Evolutionary conservation across 2,113 vertebrate genomes (phyloP).

Genomic region (Oplegnathus fasciatus): DNA sequence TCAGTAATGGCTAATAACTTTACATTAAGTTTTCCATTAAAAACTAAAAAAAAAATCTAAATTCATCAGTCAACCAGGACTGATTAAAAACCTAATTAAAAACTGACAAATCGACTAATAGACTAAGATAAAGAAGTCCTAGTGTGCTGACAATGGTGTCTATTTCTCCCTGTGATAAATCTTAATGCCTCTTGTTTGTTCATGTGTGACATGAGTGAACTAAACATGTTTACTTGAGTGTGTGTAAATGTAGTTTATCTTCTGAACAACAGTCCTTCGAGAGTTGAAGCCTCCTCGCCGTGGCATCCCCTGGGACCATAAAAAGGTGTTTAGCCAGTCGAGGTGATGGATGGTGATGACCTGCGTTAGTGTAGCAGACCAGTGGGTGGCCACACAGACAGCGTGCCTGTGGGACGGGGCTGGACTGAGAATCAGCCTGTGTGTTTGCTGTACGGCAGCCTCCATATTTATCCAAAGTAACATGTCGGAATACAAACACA

Average conservation of each 20-base stretch:
- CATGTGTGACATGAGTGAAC: slow-evolving; percentile 17
- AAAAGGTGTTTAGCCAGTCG: slow-evolving; percentile 70
- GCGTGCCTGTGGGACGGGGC: slow-evolving; percentile 22
- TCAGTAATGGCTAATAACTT: not conserved
- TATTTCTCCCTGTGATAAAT: not conserved
- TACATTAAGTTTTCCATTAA: not conserved
- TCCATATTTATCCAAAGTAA: not conserved
- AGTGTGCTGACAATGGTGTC: not conserved
- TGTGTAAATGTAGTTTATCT: slow-evolving; percentile 46
- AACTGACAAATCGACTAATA: not conserved
- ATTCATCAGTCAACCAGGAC: not conserved
- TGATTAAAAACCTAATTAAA: not conserved
- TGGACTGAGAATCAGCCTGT: slow-evolving; percentile 11
- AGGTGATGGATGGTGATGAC: slow-evolving; percentile 70
- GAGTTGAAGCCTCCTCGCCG: slow-evolving; percentile 44
- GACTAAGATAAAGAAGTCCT: not conserved
- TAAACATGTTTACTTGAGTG: slow-evolving; percentile 11
- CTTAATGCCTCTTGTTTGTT: not conserved
- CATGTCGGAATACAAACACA: not conserved
- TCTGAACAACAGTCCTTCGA: slow-evolving; percentile 30
- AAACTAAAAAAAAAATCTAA: not conserved
- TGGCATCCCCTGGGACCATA: slow-evolving; percentile 50
- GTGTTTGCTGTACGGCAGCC: slow-evolving; percentile 1
- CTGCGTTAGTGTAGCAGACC: slow-evolving; percentile 48
- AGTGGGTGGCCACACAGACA: slow-evolving; percentile 36